Base-by-base conservation (phyloP, 2,113 vertebrate species). In the Thryonomys swinderianus region DNA sequence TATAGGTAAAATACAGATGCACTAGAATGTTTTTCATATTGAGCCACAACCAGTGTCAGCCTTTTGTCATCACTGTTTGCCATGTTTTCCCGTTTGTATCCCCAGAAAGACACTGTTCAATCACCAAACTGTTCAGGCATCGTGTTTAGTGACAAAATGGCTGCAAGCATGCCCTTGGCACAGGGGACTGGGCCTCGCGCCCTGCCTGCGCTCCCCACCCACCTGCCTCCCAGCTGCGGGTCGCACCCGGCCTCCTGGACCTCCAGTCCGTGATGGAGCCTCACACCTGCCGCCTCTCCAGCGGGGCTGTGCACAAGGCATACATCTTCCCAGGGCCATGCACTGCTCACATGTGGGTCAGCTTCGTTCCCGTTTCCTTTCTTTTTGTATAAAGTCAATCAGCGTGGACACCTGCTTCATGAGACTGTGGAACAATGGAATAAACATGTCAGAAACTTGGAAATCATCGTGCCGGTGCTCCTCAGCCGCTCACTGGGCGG, bases 301-400 rank as follows among this genome's bases (percentile, higher is more conserved):
- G 66, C 37, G 71, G 40, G 79, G 91, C 78, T 74, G 64, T 62
- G 80, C 84, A 40, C 64, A 62, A 61, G 84, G 66, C 37, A 20
- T 30, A 55, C 51, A 23, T 95, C 96, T 97, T 96, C 93, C 91
- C 95, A 89, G 96, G 83, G 79, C 9, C 23, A 93, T 93, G 85
- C 18, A 14, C 90, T 91, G 79, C 88, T 25, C 93, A 95, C 96
- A 96, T 97, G 95, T 95, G 96, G 92, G 92, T 96, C 80, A 64
- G 90, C 93, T 98, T 97, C 94, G 93, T 95, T 96, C 94, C 92
- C 69, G 69, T 90, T 93, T 96, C n/a, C 71, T 92, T 92, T 48
- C 42, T 92, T 32, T 71, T 66, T 53, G 74, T 66, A 42, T 42
- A 42, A 37, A 91, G 94, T 91, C 76, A 89, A 84, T 92, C 96